These are phyloP conservation scores for Schizopygopsis malacanthus DNA, from an alignment of 2,797 vertebrate species.

Conservation along the genomic window DNA sequence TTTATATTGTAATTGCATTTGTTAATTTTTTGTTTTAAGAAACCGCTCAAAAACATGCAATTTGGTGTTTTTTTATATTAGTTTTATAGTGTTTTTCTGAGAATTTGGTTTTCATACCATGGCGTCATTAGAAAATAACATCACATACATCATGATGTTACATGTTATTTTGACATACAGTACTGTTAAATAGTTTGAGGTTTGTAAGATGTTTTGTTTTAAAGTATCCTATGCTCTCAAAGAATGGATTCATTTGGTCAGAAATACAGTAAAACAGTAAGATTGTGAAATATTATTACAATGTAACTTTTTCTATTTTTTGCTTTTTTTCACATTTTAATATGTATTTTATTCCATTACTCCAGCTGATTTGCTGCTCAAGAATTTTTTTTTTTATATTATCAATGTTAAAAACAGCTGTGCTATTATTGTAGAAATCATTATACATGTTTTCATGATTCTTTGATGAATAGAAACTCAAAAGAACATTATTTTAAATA, in stretches of 20 bases:
- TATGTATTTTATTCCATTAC: neutral
- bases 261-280: neutral
- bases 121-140: too few species aligned
- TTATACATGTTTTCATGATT: neutral
- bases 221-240: neutral
- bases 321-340: too few species aligned
- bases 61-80: too few species aligned
- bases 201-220: neutral
- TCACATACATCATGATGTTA: neutral
- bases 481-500: neutral
- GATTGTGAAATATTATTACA: neutral
- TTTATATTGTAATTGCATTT: constrained; percentile 4
- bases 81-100: neutral
- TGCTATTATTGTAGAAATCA: neutral
- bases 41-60: neutral
- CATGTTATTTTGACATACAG: neutral
- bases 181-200: neutral
- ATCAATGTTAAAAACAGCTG: neutral
- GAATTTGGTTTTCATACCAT: neutral
- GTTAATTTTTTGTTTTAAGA: neutral
- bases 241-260: neutral
- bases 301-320: too few species aligned
- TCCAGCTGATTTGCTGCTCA: neutral
- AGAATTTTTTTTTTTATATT: neutral
- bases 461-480: neutral